Evolutionary conservation across 2,113 vertebrate species (phyloP), one percentile per base, ranked within the genome.

Genomic region (Amia ocellicauda): DNA sequence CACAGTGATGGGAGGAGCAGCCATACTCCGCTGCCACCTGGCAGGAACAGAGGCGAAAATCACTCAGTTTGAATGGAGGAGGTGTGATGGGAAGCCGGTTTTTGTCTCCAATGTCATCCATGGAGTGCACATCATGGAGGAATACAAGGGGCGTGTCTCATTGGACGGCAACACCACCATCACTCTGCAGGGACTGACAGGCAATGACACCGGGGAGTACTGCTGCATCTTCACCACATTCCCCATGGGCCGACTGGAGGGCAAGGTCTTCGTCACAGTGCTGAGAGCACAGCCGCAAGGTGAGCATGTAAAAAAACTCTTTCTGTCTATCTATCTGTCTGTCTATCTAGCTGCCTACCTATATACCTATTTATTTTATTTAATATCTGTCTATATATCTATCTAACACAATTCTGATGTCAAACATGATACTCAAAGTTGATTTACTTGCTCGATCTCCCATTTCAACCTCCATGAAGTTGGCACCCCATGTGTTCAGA

Each of bases 211-310:
- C 1, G 51, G 51, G 20, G 51, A 53, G 20, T 53, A 53, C 51
- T 53, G 51, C 51, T 53, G 51, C 14, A 24, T 26, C 24, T 23
- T 53, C 19, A 53, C 51, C 20, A 53, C 51, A 7, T 53, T 53
- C 51, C 51, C 51, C 3, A 7, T 7, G 5, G 51, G 51, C 9
- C 20, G 23, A 23, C 20, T 19, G 16, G 51, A 53, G 20, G 24
- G 51, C 51, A 53, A 23, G 20, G 23, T 23, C 20, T 7, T 53
- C 23, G 8, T 53, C 16, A n/a, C 16, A 53, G 24, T 7, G 20
- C 10, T 9, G 20, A 53, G 51, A 53, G 19, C 5, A 41, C 43
- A 16, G 43, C n/a, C 5, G 5, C 31, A 36, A 36, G 11, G 31
- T 5, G 5, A 36, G 31, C 5, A 36, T 36, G 31, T 11, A 7